Percentiles rank a stretch among this genome's conserved stretches.
Evolutionary conservation across 2,888 invertebrate genomes (phyloP).

Genomic region (Sarcophaga caerulescens): DNA sequence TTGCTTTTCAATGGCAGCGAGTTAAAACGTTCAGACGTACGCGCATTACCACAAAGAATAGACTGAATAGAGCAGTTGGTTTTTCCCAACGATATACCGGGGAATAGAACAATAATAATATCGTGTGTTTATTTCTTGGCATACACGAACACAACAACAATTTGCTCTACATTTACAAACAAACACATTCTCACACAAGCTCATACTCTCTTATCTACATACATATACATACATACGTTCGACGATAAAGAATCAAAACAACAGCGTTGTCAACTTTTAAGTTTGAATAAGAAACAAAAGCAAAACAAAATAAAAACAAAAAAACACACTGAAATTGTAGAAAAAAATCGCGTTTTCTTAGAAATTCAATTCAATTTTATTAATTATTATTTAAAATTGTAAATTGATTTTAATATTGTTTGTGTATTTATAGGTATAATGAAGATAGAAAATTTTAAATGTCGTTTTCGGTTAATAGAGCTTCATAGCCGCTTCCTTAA

Average conservation of each 20-base stretch:
- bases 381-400: too few species aligned
- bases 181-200: neutral
- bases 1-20: conserved; percentile 25
- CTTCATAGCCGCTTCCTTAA: too few species aligned
- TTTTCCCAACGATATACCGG: conserved; percentile 66
- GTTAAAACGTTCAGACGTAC: conserved; percentile 44
- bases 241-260: conserved; percentile 37
- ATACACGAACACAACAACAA: conserved; percentile 6
- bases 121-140: neutral
- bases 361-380: too few species aligned
- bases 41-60: conserved; percentile 67
- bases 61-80: conserved; percentile 74
- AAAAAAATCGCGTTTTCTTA: neutral
- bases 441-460: too few species aligned
- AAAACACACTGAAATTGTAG: neutral
- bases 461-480: too few species aligned
- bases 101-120: conserved; percentile 23
- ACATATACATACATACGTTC: neutral
- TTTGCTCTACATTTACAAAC: conserved; percentile 11
- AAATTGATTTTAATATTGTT: too few species aligned
- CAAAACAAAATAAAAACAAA: neutral
- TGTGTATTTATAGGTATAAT: too few species aligned
- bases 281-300: neutral
- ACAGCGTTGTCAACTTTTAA: neutral
- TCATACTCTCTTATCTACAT: conserved; percentile 50